Evolutionary conservation across 2,888 invertebrate species (phyloP), one percentile per base, ranked within the genome.

Genomic region (Drosophila nr. perissopoda): DNA sequence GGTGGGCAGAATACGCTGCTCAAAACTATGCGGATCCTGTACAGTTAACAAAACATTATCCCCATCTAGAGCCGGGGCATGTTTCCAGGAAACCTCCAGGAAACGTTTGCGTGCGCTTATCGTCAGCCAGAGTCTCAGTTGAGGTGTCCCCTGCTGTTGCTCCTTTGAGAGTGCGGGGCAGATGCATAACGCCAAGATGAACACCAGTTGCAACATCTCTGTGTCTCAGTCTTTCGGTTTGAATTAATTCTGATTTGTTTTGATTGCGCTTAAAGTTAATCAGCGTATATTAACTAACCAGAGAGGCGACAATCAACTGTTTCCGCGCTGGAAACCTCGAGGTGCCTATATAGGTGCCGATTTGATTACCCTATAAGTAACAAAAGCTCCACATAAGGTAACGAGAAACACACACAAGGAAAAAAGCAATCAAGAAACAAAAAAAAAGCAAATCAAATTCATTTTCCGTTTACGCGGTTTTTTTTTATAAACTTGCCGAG

Each of bases 11-110:
- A 80, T 61, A 4, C 89, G 71, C 53, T 82, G 83, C 49, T 90
- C 79, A 67, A 93, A 93, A 18, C 69, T 84, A n/a, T 80, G 58
- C 0, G 93, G 91, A 69, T 91, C 91, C 61, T 91, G 84, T 4
- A 76, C 78, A 5, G 93, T 93, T 51, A 93, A 48, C 11, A 93
- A 66, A 16, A 93, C 86, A 58, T 86, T 78, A 72, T 93, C 93
- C 8, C 87, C 91, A 1, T 73, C 68, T 8, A 73, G 72, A 0
- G 87, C 83, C 2, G 90, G 86, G 0, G 92, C 92, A 86, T 93
- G 90, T 42, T 77, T 81, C 93, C 93, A 93, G 21, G 92, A 92
- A n/a, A 93, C 84, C 66, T 93, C 92, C 16, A 93, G 53, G 34
- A 86, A 90, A 45, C 92, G 89, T 36, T 90, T 82, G 29, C 90